phyloP scores from a whole-genome alignment of 2,113 vertebrate genomes.

The Ceyx melanurus region DNA sequence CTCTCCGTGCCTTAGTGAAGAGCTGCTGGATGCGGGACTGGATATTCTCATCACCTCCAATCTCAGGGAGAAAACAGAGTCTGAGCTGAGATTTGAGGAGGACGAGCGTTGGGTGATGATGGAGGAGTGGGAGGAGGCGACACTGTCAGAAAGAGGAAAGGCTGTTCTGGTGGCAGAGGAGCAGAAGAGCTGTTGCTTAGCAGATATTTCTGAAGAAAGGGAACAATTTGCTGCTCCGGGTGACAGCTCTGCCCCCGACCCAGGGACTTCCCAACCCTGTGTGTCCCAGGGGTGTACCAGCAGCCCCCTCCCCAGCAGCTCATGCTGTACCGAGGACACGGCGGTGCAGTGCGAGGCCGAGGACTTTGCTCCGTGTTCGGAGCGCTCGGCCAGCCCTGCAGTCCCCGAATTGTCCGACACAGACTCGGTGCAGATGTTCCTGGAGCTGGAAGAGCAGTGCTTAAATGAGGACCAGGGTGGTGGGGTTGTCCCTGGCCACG shows the following conservation, averaged over 20 bases:
- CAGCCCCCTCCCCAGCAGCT: not conserved
- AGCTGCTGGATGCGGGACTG: slow-evolving; percentile 82
- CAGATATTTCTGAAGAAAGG: slow-evolving; percentile 71
- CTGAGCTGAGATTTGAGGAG: slow-evolving; percentile 95
- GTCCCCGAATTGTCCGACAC: slow-evolving; percentile 76
- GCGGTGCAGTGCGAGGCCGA: slow-evolving; percentile 16
- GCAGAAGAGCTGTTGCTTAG: slow-evolving; percentile 62
- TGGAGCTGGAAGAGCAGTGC: slow-evolving; percentile 92
- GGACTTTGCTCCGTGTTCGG: slow-evolving; percentile 25
- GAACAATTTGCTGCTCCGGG: not conserved
- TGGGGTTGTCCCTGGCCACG: slow-evolving; percentile 29
- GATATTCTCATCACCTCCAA: slow-evolving; percentile 77
- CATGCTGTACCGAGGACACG: not conserved
- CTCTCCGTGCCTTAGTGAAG: slow-evolving; percentile 91
- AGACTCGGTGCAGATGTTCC: slow-evolving; percentile 92
- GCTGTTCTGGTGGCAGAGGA: slow-evolving; percentile 68
- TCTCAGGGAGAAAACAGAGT: slow-evolving; percentile 90
- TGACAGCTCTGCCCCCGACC: not conserved
- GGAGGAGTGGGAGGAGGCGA: slow-evolving; percentile 82
- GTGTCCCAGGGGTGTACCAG: not conserved
- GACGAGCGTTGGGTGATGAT: slow-evolving; percentile 90
- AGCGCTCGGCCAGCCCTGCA: not conserved
- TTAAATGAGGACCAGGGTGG: slow-evolving; percentile 70
- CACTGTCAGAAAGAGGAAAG: slow-evolving; percentile 82
- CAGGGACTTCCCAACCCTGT: not conserved